Percentiles rank a stretch among this genome's conserved stretches.
Conservation (phyloP, 2,888 invertebrate species). For the Limnephilus marmoratus region DNA sequence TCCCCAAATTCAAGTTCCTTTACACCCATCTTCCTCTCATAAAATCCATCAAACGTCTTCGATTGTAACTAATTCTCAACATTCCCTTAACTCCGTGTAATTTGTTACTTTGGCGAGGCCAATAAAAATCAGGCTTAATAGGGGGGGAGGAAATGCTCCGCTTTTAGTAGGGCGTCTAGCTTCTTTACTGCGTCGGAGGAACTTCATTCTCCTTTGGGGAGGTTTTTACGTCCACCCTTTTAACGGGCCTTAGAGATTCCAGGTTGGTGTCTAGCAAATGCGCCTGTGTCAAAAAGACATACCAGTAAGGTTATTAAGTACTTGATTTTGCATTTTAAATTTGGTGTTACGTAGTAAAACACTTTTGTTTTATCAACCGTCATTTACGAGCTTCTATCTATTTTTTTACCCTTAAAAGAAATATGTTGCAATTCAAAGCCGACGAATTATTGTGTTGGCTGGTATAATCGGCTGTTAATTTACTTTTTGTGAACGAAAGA, state of each 20-base stretch:
- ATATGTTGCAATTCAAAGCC: no score
- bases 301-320: no score
- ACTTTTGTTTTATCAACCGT: no score
- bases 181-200: constrained; percentile 59
- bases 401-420: no score
- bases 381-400: no score
- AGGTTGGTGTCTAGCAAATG: not conserved
- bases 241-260: constrained; percentile 4
- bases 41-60: not conserved
- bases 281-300: no score
- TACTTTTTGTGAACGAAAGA: no score
- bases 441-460: no score
- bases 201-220: constrained; percentile 61
- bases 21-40: not conserved
- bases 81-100: constrained; percentile 40
- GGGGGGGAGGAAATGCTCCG: constrained; percentile 52
- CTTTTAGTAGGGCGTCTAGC: constrained; percentile 42
- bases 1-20: not conserved
- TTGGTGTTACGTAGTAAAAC: no score
- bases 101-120: constrained; percentile 49
- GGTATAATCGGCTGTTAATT: no score
- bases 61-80: constrained; percentile 27
- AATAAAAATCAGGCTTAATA: constrained; percentile 57
- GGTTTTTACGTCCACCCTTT: constrained; percentile 59
- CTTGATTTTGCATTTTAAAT: no score